Conservation (phyloP, 2,888 invertebrate species). For the Polyommatus iphigenia region DNA sequence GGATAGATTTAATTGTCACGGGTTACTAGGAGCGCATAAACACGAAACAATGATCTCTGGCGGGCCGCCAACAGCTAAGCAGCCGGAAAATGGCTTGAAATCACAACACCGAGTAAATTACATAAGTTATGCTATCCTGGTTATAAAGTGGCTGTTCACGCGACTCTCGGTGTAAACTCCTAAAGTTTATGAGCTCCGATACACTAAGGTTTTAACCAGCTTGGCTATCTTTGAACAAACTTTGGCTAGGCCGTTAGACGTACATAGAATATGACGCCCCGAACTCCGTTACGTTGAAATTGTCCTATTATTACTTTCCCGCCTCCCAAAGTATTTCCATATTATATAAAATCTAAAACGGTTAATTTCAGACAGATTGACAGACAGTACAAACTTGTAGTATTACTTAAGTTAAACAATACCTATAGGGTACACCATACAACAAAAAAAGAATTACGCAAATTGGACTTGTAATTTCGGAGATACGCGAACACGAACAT, state of each 20-base stretch:
- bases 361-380: too few species aligned
- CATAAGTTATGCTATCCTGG: constrained; percentile 1
- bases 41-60: constrained; percentile 5
- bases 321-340: too few species aligned
- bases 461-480: too few species aligned
- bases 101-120: constrained; percentile 17
- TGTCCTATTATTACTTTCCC: too few species aligned
- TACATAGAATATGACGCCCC: too few species aligned
- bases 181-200: neutral
- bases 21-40: neutral
- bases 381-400: too few species aligned
- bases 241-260: neutral
- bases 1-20: constrained; percentile 31
- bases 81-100: constrained; percentile 21
- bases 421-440: too few species aligned
- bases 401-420: too few species aligned
- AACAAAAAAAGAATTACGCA: too few species aligned
- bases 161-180: neutral
- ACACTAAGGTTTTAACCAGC: neutral
- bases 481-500: too few species aligned
- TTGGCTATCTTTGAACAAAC: neutral
- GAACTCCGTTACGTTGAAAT: too few species aligned
- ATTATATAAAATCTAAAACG: too few species aligned
- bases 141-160: constrained; percentile 5
- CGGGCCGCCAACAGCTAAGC: constrained; percentile 20